Evolutionary conservation across 1,140 invertebrate genomes (phyloP), one percentile per base, ranked within the genome.

Genomic region (Magallana angulata): DNA sequence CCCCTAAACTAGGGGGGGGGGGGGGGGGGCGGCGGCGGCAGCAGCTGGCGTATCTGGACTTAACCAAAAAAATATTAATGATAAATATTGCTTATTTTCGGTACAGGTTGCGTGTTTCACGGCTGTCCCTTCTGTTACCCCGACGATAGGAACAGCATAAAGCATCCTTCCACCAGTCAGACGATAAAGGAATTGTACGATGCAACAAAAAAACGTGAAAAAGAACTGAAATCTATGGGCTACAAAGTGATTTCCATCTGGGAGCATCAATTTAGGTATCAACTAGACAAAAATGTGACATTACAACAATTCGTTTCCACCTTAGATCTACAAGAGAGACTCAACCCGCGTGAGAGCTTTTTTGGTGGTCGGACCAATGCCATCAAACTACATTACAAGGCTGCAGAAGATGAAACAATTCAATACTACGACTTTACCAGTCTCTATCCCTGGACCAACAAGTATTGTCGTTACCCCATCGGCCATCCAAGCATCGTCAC

Each of bases 61-160:
- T 81, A 3, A 12, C 16, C 16, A 81, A 81, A 5, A 30, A 16
- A 59, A 14, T 2, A 8, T 59, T 84, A 11, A 83, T 7, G 24
- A 24, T 24, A 24, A 24, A 58, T 1, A 24, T 84, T 57, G 18
- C 60, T 1, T 84, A 59, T 59, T 59, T 60, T 56, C 7, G 8
- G 1, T 84, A n/a, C 14, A 88, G 89, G 91, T 48, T 92, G 91
- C 86, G 36, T 89, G 7, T 92, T 86, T 68, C 91, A 92, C 48
- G 92, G 91, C 1, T 92, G 91, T 88, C 81, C 60, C 5, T 30
- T 56, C 1, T 93, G 91, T 88, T 91, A 87, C 56, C 85, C 84
- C 1, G 14, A 82, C 16, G 86, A 82, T 7, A 82, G 76, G 18
- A 7, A 18, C 6, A 56, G 18, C 6, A 81, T 57, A 36, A 88